Evolutionary conservation across 2,888 invertebrate species (phyloP).

Genomic region (Therioaphis trifolii): DNA sequence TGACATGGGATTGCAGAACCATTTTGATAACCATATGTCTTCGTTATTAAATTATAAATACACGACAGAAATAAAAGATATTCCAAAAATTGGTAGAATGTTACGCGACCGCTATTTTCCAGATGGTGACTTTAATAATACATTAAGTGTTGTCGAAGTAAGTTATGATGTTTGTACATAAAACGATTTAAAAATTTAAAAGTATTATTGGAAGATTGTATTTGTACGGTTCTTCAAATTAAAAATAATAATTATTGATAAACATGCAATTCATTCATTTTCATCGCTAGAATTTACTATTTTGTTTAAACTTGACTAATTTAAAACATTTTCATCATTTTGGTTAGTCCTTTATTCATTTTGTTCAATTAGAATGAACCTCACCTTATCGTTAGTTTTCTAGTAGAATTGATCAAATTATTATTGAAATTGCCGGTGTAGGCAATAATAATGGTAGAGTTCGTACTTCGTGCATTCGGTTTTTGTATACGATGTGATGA

Average conservation of each 20-base stretch:
- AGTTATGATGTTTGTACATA: neutral
- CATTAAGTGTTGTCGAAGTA: constrained; percentile 3
- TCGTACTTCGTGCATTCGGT: too few species aligned
- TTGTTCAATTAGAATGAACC: too few species aligned
- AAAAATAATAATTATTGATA: too few species aligned
- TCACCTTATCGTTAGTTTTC: too few species aligned
- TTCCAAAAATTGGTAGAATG: neutral
- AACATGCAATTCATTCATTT: too few species aligned
- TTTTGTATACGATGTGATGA: too few species aligned
- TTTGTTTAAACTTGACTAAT: neutral
- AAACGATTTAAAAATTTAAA: neutral
- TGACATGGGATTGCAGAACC: neutral
- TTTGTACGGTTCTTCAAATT: neutral
- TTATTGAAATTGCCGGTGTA: too few species aligned
- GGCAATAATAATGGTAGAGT: too few species aligned
- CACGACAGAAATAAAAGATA: neutral
- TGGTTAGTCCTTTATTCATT: too few species aligned
- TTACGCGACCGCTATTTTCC: neutral
- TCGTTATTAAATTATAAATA: neutral
- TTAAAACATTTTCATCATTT: too few species aligned
- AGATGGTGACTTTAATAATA: neutral
- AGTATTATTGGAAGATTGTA: neutral
- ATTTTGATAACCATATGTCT: constrained; percentile 6
- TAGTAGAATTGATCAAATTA: too few species aligned
- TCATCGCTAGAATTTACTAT: neutral